Evolutionary conservation across 2,797 vertebrate species (phyloP).

Genomic region (Gambelia wislizenii): DNA sequence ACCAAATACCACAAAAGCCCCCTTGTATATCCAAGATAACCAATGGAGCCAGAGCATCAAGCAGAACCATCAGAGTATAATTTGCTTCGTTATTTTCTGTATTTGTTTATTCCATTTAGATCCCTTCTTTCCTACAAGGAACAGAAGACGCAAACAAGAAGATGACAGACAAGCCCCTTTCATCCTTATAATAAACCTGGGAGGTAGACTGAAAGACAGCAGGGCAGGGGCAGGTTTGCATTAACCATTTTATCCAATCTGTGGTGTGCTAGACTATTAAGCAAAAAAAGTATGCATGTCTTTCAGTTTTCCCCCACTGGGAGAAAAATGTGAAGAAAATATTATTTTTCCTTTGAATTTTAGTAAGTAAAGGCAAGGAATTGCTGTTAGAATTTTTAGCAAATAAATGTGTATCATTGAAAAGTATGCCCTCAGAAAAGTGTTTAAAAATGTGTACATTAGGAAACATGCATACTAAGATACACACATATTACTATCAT

Average conservation of each 20-base stretch:
- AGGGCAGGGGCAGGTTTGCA: no score
- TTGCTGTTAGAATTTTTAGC: no score
- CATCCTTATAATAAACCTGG: not conserved
- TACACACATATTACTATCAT: not conserved
- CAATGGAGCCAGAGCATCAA: not conserved
- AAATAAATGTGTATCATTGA: no score
- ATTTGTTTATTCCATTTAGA: not conserved
- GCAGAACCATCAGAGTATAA: not conserved
- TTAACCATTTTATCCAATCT: not conserved
- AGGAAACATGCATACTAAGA: not conserved
- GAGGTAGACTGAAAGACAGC: no score
- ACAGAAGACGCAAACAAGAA: not conserved
- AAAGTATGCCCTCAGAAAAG: no score
- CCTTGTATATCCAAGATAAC: not conserved
- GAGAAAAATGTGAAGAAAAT: not conserved
- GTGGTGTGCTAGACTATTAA: not conserved
- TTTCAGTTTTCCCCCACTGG: not conserved
- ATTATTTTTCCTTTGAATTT: not conserved
- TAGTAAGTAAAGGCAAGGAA: not conserved
- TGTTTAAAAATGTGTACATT: no score
- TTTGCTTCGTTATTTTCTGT: not conserved
- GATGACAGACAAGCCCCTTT: no score
- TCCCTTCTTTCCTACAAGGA: not conserved
- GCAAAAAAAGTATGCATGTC: not conserved
- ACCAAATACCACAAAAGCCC: not conserved